Evolutionary conservation across 2,888 invertebrate species (phyloP).

Genomic region (Boloria selene): DNA sequence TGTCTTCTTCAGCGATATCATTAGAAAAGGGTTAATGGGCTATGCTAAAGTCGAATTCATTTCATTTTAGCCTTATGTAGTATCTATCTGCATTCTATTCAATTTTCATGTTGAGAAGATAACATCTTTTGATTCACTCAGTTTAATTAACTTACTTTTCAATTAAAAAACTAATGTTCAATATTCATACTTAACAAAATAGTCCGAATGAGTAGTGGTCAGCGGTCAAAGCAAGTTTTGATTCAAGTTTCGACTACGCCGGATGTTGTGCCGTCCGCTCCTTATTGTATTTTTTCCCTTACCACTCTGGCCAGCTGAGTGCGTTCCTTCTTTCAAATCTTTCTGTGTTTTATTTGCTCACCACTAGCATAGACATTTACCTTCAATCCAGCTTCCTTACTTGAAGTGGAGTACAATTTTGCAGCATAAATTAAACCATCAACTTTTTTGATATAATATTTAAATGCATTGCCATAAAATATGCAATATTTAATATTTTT

Average conservation of each 20-base stretch:
- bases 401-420: slow-evolving; percentile 23
- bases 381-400: slow-evolving; percentile 47
- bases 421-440: slow-evolving; percentile 5
- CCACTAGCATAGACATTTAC: slow-evolving; percentile 67
- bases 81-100: neutral
- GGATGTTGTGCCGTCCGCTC: slow-evolving; percentile 60
- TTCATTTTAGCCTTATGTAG: neutral
- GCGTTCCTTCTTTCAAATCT: slow-evolving; percentile 61
- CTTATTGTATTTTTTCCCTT: slow-evolving; percentile 68
- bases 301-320: slow-evolving; percentile 64
- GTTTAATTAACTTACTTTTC: too few species aligned
- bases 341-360: slow-evolving; percentile 62
- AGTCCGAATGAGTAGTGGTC: slow-evolving; percentile 55
- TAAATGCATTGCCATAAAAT: too few species aligned
- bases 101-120: neutral
- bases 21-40: slow-evolving; percentile 31
- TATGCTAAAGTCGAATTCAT: neutral
- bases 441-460: neutral
- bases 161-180: neutral
- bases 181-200: slow-evolving; percentile 29
- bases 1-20: slow-evolving; percentile 38
- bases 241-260: slow-evolving; percentile 60
- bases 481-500: too few species aligned
- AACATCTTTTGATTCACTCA: neutral
- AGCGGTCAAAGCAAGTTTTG: slow-evolving; percentile 60